Conservation (phyloP, 2,113 vertebrate genomes). For the Guaruba guarouba region DNA sequence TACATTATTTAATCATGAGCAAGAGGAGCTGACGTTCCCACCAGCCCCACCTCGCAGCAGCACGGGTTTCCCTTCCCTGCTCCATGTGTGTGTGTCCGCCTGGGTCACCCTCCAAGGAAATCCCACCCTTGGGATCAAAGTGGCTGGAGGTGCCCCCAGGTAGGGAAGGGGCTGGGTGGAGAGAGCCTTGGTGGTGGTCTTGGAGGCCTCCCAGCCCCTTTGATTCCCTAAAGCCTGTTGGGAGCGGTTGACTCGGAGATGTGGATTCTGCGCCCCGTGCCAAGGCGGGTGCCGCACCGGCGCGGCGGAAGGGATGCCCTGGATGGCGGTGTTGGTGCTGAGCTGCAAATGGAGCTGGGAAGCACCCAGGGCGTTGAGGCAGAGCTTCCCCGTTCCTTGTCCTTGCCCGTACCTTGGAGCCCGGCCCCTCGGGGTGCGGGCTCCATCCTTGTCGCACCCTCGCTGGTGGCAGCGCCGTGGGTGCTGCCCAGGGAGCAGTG, state of each 20-base stretch:
- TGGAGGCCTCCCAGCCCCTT: neutral
- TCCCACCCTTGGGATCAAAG: neutral
- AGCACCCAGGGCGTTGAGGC: neutral
- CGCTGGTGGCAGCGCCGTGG: neutral
- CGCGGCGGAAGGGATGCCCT: neutral
- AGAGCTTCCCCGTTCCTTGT: neutral
- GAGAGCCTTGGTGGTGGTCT: neutral
- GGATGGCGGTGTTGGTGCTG: neutral
- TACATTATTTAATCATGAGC: slow-evolving; percentile 23
- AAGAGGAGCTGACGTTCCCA: neutral
- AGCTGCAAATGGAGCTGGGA: accelerated
- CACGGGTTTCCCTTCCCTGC: neutral
- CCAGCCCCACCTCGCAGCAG: neutral
- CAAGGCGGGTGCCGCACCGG: neutral
- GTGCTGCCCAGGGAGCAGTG: neutral
- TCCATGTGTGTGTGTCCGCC: neutral
- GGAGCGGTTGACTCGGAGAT: accelerated
- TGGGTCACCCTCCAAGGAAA: neutral
- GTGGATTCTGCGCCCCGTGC: neutral
- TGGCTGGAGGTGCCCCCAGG: neutral
- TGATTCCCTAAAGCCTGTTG: accelerated
- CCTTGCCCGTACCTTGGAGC: neutral
- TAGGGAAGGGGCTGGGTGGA: accelerated
- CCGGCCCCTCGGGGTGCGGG: neutral
- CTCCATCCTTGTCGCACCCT: neutral